Percentiles rank a stretch among this genome's conserved stretches.
phyloP scores from a whole-genome alignment of 1,140 invertebrate species.

The Arctopsyche grandis region DNA sequence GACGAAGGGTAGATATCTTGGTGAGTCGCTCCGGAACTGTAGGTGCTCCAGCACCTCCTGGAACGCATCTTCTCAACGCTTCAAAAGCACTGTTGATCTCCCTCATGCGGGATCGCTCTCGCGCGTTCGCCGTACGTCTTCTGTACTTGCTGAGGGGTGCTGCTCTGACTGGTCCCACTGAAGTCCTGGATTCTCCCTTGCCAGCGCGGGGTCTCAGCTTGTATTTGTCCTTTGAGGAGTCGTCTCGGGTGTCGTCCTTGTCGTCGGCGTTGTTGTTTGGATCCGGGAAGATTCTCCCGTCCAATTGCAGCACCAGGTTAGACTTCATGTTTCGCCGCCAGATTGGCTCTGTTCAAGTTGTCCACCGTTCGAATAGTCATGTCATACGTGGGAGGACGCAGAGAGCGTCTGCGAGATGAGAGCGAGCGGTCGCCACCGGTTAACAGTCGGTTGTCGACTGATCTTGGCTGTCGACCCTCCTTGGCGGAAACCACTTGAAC shows the following conservation, averaged over 20 bases:
- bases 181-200: slow-evolving; percentile 51
- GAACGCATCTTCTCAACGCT: slow-evolving; percentile 78
- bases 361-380: not conserved
- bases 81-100: slow-evolving; percentile 92
- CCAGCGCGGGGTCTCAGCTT: slow-evolving; percentile 63
- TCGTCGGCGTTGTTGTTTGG: slow-evolving; percentile 46
- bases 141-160: slow-evolving; percentile 89
- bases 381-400: not conserved
- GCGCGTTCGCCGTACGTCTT: slow-evolving; percentile 87
- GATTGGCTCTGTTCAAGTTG: not conserved
- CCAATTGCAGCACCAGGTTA: slow-evolving; percentile 38
- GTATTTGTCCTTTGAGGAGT: slow-evolving; percentile 56
- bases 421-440: not conserved
- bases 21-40: slow-evolving; percentile 80
- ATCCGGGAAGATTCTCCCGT: slow-evolving; percentile 41
- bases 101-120: slow-evolving; percentile 85
- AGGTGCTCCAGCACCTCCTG: slow-evolving; percentile 65
- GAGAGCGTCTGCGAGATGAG: not conserved
- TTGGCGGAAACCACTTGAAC: no score
- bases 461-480: no score
- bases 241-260: slow-evolving; percentile 60
- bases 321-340: slow-evolving; percentile 40
- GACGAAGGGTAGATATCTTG: slow-evolving; percentile 85
- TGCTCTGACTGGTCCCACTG: slow-evolving; percentile 60
- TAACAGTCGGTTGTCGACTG: not conserved